A percentile compares a stretch with the other conserved stretches of the same genome.
These are phyloP conservation scores for Batillaria attramentaria DNA, from an alignment of 1,140 invertebrate species.

Conservation along the genomic window DNA sequence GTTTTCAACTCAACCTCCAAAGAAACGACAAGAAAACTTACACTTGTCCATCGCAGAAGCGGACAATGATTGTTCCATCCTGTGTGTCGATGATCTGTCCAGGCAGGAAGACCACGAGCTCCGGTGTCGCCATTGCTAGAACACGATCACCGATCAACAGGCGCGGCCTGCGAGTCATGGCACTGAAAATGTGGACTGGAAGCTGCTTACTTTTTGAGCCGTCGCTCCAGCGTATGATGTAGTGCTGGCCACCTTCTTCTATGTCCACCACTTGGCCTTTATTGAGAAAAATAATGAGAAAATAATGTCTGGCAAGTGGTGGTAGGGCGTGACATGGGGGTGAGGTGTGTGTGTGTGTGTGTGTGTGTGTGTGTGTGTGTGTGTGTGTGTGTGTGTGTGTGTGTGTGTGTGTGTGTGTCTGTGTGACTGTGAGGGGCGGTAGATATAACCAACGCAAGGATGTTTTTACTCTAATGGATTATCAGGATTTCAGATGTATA, in stretches of 20 bases:
- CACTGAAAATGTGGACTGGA: conserved; percentile 60
- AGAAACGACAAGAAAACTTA: conserved; percentile 36
- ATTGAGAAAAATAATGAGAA: neutral
- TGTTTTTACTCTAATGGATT: no score
- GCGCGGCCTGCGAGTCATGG: conserved; percentile 45
- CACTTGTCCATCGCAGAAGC: conserved; percentile 57
- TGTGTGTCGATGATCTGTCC: conserved; percentile 45
- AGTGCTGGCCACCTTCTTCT: conserved; percentile 38
- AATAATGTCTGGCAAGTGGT: neutral
- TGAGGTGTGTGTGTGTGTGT: neutral
- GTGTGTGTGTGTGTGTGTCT: no score
- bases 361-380: no score
- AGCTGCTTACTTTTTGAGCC: conserved; percentile 49
- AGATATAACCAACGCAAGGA: no score
- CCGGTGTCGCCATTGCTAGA: conserved; percentile 48
- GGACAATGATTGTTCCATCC: conserved; percentile 41
- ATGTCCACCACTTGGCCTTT: conserved; percentile 27
- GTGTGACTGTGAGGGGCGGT: no score
- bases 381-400: no score
- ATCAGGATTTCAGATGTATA: no score
- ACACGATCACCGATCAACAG: conserved; percentile 49
- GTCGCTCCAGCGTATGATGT: conserved; percentile 54
- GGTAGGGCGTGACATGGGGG: neutral
- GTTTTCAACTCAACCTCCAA: no score
- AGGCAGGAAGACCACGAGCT: conserved; percentile 53